Evolutionary conservation across 2,888 invertebrate species (phyloP).

Genomic region (Nineta flava): DNA sequence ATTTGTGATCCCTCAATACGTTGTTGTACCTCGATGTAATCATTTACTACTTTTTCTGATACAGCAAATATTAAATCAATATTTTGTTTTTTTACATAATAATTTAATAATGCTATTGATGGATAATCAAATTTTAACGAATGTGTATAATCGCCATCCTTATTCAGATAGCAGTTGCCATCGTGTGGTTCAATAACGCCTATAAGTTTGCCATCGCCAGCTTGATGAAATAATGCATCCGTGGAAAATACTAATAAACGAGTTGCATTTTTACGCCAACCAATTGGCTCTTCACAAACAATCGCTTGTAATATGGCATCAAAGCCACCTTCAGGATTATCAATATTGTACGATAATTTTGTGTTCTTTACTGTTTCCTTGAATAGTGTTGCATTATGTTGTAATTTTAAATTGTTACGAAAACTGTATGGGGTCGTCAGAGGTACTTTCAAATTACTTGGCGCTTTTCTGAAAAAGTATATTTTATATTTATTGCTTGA

Average conservation of each 20-base stretch:
- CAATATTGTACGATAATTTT: slow-evolving; percentile 33
- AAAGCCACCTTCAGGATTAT: slow-evolving; percentile 55
- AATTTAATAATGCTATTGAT: slow-evolving; percentile 50
- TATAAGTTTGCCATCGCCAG: slow-evolving; percentile 60
- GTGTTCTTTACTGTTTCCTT: slow-evolving; percentile 27
- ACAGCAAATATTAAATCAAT: slow-evolving; percentile 68
- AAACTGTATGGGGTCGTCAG: slow-evolving; percentile 55
- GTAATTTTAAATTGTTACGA: slow-evolving; percentile 53
- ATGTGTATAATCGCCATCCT: slow-evolving; percentile 37
- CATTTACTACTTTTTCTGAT: slow-evolving; percentile 22
- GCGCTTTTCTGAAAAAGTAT: too few relatives aligned
- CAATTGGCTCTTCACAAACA: slow-evolving; percentile 49
- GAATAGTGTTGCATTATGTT: slow-evolving; percentile 33
- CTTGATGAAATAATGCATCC: slow-evolving; percentile 54
- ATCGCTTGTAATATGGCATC: slow-evolving; percentile 81
- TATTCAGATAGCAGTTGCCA: slow-evolving; percentile 46
- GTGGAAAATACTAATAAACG: slow-evolving; percentile 65
- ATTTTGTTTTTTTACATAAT: slow-evolving; percentile 45
- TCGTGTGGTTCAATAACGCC: slow-evolving; percentile 57
- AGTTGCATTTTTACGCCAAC: slow-evolving; percentile 62
- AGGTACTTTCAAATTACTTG: too few relatives aligned
- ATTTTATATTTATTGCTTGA: too few relatives aligned
- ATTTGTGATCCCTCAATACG: too few relatives aligned
- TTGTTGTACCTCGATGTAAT: slow-evolving; percentile 32
- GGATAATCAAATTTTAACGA: slow-evolving; percentile 57